A percentile compares a stretch with the other conserved stretches of the same genome.
Evolutionary conservation across 64 coral and sea anemone species (phyloP).

Genomic region (Actinia tenebrosa): DNA sequence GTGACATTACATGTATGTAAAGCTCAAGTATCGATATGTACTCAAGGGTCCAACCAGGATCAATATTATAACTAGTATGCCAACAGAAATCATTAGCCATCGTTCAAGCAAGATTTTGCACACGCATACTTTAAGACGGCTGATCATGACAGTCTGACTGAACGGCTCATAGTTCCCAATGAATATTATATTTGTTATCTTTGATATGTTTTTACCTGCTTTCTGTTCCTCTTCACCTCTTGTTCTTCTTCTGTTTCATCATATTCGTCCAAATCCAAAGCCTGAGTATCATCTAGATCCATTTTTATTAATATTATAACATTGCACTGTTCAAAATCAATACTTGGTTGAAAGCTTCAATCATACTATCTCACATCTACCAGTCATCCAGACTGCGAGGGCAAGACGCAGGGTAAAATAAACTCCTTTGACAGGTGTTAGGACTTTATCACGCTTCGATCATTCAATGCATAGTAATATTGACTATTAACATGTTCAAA

Average conservation of each 20-base stretch:
- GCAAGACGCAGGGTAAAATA: not conserved
- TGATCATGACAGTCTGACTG: not conserved
- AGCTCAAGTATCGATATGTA: too few species aligned
- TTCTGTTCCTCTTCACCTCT: not conserved
- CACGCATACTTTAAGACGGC: not conserved
- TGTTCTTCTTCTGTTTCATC: constrained; percentile 18
- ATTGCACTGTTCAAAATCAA: not conserved
- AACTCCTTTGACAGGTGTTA: not conserved
- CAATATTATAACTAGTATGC: too few species aligned
- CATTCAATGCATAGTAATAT: too few species aligned
- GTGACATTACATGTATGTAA: too few species aligned
- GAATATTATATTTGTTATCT: too few species aligned
- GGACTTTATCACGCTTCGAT: too few species aligned
- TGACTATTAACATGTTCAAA: not conserved
- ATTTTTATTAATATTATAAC: not conserved
- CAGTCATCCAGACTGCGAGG: not conserved
- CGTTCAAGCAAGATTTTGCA: too few species aligned
- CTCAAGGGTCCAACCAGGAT: too few species aligned
- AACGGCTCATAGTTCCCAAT: not conserved
- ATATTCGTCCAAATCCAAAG: constrained; percentile 15
- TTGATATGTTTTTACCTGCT: not conserved
- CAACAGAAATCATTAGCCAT: too few species aligned
- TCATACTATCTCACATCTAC: too few species aligned
- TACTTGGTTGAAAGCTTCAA: not conserved
- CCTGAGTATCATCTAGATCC: constrained; percentile 58